These are phyloP conservation scores for Thecocarcelia acutangulata DNA, from an alignment of 2,888 invertebrate genomes.

Conservation along the genomic window DNA sequence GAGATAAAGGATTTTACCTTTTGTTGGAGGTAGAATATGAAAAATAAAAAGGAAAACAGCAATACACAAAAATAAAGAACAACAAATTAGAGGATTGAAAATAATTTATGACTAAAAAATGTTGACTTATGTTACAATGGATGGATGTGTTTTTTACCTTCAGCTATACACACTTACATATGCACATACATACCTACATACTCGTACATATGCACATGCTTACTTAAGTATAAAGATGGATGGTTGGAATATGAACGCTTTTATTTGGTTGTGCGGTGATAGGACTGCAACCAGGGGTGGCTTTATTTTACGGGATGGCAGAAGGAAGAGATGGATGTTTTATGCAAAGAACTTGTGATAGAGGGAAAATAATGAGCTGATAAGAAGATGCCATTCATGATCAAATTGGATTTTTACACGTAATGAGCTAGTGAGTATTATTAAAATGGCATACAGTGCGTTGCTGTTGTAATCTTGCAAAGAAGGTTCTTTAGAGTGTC, in stretches of 20 bases:
- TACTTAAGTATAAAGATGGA: slow-evolving; percentile 3
- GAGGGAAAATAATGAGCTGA: slow-evolving; percentile 70
- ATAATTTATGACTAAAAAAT: slow-evolving; percentile 78
- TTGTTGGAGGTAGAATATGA: slow-evolving; percentile 63
- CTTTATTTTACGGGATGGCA: slow-evolving; percentile 45
- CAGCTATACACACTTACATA: slow-evolving; percentile 22
- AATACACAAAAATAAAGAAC: slow-evolving; percentile 58
- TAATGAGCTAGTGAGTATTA: slow-evolving; percentile 21
- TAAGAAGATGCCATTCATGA: slow-evolving; percentile 47
- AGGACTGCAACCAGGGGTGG: slow-evolving; percentile 49
- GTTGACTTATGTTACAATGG: slow-evolving; percentile 76
- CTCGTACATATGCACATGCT: not conserved
- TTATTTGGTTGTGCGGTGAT: slow-evolving; percentile 15
- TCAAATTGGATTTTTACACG: slow-evolving; percentile 43
- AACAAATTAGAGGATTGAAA: slow-evolving; percentile 79
- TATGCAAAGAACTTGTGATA: slow-evolving; percentile 27
- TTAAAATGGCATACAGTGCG: slow-evolving; percentile 45
- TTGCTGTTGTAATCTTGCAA: not conserved
- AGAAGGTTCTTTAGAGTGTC: too few relatives aligned
- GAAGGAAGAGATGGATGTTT: slow-evolving; percentile 19
- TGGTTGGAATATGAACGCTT: slow-evolving; percentile 31
- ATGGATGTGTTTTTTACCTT: slow-evolving; percentile 65
- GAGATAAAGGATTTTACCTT: slow-evolving; percentile 76
- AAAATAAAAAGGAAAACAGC: slow-evolving; percentile 26
- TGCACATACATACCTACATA: not conserved